phyloP scores from a whole-genome alignment of 2,113 vertebrate genomes.

The Hydrolagus affinis region DNA sequence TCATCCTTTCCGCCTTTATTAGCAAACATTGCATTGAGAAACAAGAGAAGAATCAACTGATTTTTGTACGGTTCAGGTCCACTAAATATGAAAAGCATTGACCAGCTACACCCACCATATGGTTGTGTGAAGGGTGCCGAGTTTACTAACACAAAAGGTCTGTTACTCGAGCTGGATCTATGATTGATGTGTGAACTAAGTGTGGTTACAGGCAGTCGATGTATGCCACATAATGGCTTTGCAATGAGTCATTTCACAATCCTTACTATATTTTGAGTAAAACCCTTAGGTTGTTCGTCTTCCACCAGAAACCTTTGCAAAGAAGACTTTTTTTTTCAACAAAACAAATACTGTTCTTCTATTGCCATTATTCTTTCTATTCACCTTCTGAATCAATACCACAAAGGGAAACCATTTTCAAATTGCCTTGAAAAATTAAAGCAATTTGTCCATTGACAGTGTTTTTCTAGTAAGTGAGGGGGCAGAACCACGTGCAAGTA shows the following conservation, averaged over 20 bases:
- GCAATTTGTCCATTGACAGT: too few relatives aligned
- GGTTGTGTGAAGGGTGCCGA: too few relatives aligned
- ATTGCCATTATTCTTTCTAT: not conserved
- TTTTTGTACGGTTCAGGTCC: not conserved
- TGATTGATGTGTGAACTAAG: slow-evolving; percentile 25
- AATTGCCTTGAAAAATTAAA: too few relatives aligned
- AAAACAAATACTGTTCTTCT: not conserved
- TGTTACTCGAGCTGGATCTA: not conserved
- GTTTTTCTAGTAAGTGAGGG: too few relatives aligned
- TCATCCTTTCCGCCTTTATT: too few relatives aligned
- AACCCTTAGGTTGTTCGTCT: not conserved
- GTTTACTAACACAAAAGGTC: not conserved
- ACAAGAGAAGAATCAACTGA: not conserved
- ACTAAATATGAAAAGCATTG: not conserved
- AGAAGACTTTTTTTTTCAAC: not conserved
- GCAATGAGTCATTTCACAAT: not conserved
- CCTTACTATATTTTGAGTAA: not conserved
- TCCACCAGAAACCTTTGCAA: not conserved
- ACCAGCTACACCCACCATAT: not conserved
- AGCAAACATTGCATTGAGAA: not conserved
- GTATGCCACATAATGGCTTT: not conserved
- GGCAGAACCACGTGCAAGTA: too few relatives aligned
- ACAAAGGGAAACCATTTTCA: too few relatives aligned
- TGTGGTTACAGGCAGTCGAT: not conserved
- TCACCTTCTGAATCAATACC: too few relatives aligned